Evolutionary conservation across 2,888 invertebrate genomes (phyloP), one percentile per base, ranked within the genome.

Genomic region (Amiota mariae): DNA sequence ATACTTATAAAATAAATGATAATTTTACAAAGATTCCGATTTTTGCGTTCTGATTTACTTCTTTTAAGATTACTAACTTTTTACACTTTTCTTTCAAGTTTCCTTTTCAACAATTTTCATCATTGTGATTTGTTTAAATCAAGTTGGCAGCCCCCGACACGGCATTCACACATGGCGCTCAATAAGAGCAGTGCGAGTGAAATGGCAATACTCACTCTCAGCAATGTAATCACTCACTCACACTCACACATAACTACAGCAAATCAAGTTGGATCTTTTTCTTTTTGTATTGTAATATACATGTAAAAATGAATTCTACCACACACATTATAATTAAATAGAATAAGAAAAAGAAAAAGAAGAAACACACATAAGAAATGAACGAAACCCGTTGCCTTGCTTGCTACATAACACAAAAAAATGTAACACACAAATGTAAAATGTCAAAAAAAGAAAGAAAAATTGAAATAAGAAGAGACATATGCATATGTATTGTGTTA

Each of bases 401-500:
- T 66, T 61, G 36, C 36, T 36, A 36, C 36, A 36, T 76, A 47
- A 36, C 48, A 54, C 54, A 15, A 36, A 36, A 36, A 36, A 36
- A 36, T 18, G 11, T 47, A 51, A 75, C 72, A 73, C 61, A 78
- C 76, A 77, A 73, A 72, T 79, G 81, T 78, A 36, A 36, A 4
- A 36, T 36, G 36, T 36, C 36, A 36, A 36, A 36, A 24, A 36
- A 36, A 79, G 81, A 36, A 46, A 24, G 79, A 82, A 81, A 81
- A 78, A 71, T 73, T 76, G 72, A 74, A 70, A 67, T 24, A 24
- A 24, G 24, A 20, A 72, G 70, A 75, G 74, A 75, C 77, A 76
- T 78, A 76, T 77, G 71, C 76, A 81, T 83, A 18, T 64, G 36
- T 73, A 61, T 61, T 77, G 81, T 77, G 81, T 88, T 88, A 87